phyloP scores from a whole-genome alignment of 2,888 invertebrate genomes.

The Heliconius hortense region DNA sequence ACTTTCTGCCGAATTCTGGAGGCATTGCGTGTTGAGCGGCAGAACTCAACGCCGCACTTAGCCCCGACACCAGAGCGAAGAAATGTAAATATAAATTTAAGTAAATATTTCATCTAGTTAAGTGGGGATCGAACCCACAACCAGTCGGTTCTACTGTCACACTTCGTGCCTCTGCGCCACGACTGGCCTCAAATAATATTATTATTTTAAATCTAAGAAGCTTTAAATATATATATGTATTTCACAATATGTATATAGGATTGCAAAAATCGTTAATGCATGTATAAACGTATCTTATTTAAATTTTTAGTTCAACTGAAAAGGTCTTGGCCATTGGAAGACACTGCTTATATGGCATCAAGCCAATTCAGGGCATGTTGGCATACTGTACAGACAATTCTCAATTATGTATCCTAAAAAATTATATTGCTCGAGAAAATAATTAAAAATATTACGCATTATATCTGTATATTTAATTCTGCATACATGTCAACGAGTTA shows the following conservation, averaged over 20 bases:
- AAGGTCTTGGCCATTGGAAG: conserved; percentile 24
- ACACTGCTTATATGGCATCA: conserved; percentile 27
- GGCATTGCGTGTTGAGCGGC: too few species aligned
- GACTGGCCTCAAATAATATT: background rate
- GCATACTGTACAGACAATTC: conserved; percentile 21
- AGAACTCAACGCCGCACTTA: too few species aligned
- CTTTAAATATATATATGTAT: background rate
- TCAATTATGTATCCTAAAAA: conserved; percentile 22
- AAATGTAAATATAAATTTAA: too few species aligned
- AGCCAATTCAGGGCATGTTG: conserved; percentile 28
- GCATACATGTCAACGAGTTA: too few species aligned
- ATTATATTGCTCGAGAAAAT: background rate
- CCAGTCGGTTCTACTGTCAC: too few species aligned
- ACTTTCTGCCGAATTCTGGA: too few species aligned
- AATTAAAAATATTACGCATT: background rate
- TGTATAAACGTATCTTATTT: conserved; percentile 17
- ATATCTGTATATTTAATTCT: background rate
- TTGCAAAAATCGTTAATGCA: background rate
- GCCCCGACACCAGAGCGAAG: too few species aligned
- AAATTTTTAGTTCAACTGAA: conserved; percentile 18
- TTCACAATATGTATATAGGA: background rate
- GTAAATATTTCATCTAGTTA: too few species aligned
- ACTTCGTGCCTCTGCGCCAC: too few species aligned
- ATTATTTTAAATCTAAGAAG: background rate
- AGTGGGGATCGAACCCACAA: too few species aligned